phyloP scores from a whole-genome alignment of 2,888 invertebrate species.

The Argyra leucocephala region DNA sequence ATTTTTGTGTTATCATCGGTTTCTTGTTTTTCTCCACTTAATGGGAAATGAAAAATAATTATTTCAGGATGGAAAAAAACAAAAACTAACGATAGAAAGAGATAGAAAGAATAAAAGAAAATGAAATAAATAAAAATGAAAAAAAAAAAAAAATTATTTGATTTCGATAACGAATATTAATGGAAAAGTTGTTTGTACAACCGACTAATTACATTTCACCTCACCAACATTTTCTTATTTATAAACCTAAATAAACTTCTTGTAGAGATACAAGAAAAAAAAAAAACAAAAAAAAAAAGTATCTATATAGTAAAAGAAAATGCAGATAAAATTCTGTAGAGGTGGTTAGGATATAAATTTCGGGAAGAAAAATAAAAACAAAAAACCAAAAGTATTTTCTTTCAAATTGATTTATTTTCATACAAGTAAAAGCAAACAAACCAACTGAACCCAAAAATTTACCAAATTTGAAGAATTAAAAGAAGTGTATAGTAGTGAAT shows the following conservation, averaged over 20 bases:
- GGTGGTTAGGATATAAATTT: not conserved
- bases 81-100: not conserved
- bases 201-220: conserved; percentile 8
- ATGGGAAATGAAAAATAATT: too few relatives aligned
- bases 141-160: not conserved
- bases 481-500: too few relatives aligned
- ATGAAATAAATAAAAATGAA: not conserved
- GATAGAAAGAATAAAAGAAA: not conserved
- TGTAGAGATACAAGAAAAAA: too few relatives aligned
- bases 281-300: not conserved
- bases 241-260: too few relatives aligned
- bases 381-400: not conserved
- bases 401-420: not conserved
- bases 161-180: conserved; percentile 9
- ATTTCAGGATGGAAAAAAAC: not conserved
- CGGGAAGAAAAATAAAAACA: not conserved
- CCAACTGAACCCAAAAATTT: too few relatives aligned
- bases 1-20: too few relatives aligned
- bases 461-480: too few relatives aligned
- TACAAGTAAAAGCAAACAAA: too few relatives aligned
- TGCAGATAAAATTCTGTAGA: too few relatives aligned
- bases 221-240: not conserved
- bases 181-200: conserved; percentile 11
- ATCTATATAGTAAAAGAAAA: too few relatives aligned
- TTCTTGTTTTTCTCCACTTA: too few relatives aligned